A percentile compares a stretch with the other conserved stretches of the same genome.
phyloP scores from a whole-genome alignment of 64 coral and sea anemone species.

The Anthopleura sola region DNA sequence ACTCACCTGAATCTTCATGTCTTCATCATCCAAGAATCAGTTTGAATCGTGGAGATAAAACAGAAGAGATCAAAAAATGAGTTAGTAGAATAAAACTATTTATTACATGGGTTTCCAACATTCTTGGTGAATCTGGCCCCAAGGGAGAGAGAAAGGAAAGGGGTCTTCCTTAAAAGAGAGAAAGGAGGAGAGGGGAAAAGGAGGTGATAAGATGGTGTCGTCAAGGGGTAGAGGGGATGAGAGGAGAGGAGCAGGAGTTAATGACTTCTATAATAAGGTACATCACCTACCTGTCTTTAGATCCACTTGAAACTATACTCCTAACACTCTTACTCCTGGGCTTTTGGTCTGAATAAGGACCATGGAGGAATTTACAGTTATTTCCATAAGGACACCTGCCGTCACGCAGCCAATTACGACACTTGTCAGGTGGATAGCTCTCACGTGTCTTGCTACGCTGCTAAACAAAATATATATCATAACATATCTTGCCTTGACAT shows the following conservation, averaged over 20 bases:
- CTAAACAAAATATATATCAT: neutral
- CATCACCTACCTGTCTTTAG: conserved; percentile 54
- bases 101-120: too few relatives aligned
- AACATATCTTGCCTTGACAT: neutral
- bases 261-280: neutral
- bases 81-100: too few relatives aligned
- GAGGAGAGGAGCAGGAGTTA: too few relatives aligned
- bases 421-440: conserved; percentile 73
- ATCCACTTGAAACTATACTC: conserved; percentile 78
- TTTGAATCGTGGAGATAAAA: neutral
- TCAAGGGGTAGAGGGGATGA: too few relatives aligned
- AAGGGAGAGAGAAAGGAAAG: too few relatives aligned
- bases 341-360: conserved; percentile 78
- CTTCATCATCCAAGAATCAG: neutral
- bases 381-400: conserved; percentile 94
- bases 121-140: too few relatives aligned
- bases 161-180: neutral
- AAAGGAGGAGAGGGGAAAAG: neutral
- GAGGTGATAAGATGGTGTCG: too few relatives aligned
- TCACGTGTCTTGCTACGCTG: conserved; percentile 72
- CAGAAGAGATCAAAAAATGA: neutral
- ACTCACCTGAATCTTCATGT: conserved; percentile 3
- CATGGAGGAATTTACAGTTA: conserved; percentile 93
- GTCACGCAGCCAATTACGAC: conserved; percentile 94
- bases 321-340: conserved; percentile 80